Base-by-base conservation (phyloP, 2,888 invertebrate species). In the Drosophila crucigera region DNA sequence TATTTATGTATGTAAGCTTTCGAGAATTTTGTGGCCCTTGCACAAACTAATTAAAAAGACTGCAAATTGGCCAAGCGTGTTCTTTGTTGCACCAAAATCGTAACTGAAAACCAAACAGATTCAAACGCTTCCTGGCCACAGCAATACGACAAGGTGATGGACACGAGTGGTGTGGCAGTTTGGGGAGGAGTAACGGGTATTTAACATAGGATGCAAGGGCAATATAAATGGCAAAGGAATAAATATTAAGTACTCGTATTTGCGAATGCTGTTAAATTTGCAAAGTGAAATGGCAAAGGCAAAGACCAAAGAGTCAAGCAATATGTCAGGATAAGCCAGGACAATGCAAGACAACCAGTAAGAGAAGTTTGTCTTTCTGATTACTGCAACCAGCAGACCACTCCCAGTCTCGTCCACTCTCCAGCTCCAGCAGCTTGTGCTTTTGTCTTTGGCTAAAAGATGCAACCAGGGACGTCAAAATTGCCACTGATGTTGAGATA, bases 41-140 rank as follows among this genome's bases (percentile, higher is more conserved):
- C 74, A 73, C 73, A 80, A 85, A 85, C 78, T 83, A 89, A 83
- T 86, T 83, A 84, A 85, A 80, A 83, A 61, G 61, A 68, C 67
- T 68, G 73, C 74, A 76, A 82, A 79, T 82, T 84, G 76, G 49
- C 70, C 63, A 41, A 56, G 56, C 61, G 55, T 59, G 50, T 64
- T 39, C 59, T 30, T 19, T 64, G 33, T 35, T 60, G 30, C 54
- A 58, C 37, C 39, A 31, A 39, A 28, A 72, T 60, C 25, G 25
- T 59, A 62, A 14, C 56, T 49, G 54, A 60, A 73, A 73, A 55
- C 65, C 81, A 83, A 80, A 73, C 70, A 82, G 68, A 81, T 78
- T 78, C 66, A 58, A 74, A 53, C 63, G 63, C 56, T 74, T 50
- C 31, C 67, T 56, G 61, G 60, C 59, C 33, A 25, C 16, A 28